A percentile compares a stretch with the other conserved stretches of the same genome.
Evolutionary conservation across 2,113 vertebrate genomes (phyloP).

Genomic region (Oriolus oriolus): DNA sequence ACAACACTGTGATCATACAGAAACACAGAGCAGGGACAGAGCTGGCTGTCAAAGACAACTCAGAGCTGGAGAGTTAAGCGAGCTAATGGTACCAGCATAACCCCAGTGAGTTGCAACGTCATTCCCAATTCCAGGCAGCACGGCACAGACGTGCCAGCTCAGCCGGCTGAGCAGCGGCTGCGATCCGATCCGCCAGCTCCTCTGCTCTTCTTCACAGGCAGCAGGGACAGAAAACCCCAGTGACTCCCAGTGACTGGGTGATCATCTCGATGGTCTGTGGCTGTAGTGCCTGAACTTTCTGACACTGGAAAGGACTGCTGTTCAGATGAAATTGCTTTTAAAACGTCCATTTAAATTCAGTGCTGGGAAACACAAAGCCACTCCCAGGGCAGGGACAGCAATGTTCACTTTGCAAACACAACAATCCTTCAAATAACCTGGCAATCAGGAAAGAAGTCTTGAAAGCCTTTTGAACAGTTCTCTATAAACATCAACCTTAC

Average conservation of each 20-base stretch:
- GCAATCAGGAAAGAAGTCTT: background rate
- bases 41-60: background rate
- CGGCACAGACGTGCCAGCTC: accelerated
- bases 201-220: background rate
- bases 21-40: background rate
- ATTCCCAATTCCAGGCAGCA: background rate
- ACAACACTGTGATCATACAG: accelerated
- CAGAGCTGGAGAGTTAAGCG: background rate
- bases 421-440: background rate
- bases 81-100: background rate
- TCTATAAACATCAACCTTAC: background rate
- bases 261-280: background rate
- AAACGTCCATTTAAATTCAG: background rate
- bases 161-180: accelerated
- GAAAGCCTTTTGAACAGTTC: background rate
- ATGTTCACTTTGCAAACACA: background rate
- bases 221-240: background rate
- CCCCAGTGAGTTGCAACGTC: background rate
- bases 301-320: background rate
- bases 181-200: accelerated
- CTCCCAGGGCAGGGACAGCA: background rate
- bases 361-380: background rate
- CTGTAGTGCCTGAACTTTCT: background rate
- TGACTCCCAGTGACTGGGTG: background rate
- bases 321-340: background rate